phyloP scores from a whole-genome alignment of 2,888 invertebrate species.

The Epsilonema sp. region DNA sequence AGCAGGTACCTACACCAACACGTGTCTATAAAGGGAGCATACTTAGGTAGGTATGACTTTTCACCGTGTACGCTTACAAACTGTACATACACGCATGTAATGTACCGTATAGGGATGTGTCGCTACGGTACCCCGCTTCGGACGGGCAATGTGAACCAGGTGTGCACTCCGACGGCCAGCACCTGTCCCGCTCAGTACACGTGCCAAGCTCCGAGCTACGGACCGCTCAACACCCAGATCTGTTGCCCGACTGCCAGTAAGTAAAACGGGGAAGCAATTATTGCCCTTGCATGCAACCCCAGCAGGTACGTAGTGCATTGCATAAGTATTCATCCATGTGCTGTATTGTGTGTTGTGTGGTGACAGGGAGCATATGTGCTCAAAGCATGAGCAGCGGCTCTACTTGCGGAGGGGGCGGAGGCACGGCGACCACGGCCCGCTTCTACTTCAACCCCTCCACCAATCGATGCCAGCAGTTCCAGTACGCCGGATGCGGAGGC shows the following conservation, averaged over 20 bases:
- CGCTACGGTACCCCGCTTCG: conserved; percentile 1
- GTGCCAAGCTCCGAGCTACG: conserved; percentile 1
- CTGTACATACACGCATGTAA: background rate
- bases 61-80: background rate
- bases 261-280: too few relatives aligned
- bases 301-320: too few relatives aligned
- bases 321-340: too few relatives aligned
- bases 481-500: conserved; percentile 2
- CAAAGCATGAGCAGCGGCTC: too few relatives aligned
- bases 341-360: too few relatives aligned
- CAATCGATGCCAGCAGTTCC: conserved; percentile 1
- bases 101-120: conserved; percentile 2
- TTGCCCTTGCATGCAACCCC: background rate
- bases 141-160: background rate
- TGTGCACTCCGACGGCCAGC: background rate
- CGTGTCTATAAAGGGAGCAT: too few relatives aligned
- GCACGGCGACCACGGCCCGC: too few relatives aligned
- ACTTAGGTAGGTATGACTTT: too few relatives aligned
- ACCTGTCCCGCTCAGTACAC: conserved; percentile 4
- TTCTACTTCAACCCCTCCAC: conserved; percentile 2
- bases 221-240: background rate
- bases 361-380: too few relatives aligned
- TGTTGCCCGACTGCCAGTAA: conserved; percentile 5
- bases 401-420: too few relatives aligned
- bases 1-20: background rate